Evolutionary conservation across 2,888 invertebrate genomes (phyloP), one percentile per base, ranked within the genome.

Genomic region (Lithophane ornitopus): DNA sequence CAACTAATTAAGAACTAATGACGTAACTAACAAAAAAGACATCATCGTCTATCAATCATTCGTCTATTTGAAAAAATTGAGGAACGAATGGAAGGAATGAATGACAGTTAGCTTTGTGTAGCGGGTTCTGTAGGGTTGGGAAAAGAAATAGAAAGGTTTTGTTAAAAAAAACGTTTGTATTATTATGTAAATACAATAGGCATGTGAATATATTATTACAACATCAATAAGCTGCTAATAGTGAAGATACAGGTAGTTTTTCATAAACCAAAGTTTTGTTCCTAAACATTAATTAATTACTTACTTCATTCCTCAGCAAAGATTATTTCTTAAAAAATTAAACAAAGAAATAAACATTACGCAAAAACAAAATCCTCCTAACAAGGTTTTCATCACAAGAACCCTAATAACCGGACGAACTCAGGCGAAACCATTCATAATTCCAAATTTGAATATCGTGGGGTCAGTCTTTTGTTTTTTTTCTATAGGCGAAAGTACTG

Each of bases 1-100:
- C 94, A 93, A 93, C 92, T 95, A 95, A 95, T 95, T 95, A 95
- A 94, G 93, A 92, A 90, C 84, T 95, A 95, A 95, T 95, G 95
- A 95, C 92, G 91, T 87, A 91, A 93, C 91, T 85, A 89, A 94
- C 94, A 95, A 95, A 95, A 95, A 94, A 95, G 94, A 94, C 95
- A 94, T 94, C 94, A 94, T 87, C 90, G 91, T 92, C 94, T 94
- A 95, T 95, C 95, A 95, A 95, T 95, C 95, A 95, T 94, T 93
- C 92, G 87, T 92, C 93, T 94, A 94, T 94, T 94, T 92, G 89
- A 88, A 92, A 93, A 93, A 93, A 93, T 90, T 88, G 89, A 82
- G 71, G 85, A 89, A 87, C 85, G 88, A 89, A 89, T 89, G 87
- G 81, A 87, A 84, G 80, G 83, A 86, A 89, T 73, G 84, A 87